Evolutionary conservation across 1,140 invertebrate species (phyloP), one percentile per base, ranked within the genome.

Genomic region (Lutraria rhynchaena): DNA sequence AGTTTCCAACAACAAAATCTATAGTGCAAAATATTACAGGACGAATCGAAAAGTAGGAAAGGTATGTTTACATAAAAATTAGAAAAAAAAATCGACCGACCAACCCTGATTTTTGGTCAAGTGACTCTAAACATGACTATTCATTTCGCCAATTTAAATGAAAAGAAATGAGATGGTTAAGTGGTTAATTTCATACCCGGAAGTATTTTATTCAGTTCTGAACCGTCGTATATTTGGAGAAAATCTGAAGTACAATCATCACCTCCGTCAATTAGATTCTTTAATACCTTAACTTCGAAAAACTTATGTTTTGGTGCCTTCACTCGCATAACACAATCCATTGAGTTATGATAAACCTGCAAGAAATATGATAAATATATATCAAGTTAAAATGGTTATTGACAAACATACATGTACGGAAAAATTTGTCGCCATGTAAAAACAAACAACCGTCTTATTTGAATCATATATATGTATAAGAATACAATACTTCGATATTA

Each of bases 241-340:
- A 37, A 78, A 37, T 78, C 75, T 27, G 49, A 29, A 65, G 29
- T 35, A 53, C 75, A 78, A 31, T 67, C 37, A 1, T 37, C 46
- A 53, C 75, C 65, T 13, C 27, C 15, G 9, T 49, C 60, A 19
- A 78, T 78, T 19, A 33, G 31, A 33, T 69, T 78, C 19, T 37
- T 58, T 7, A 78, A 19, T 27, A 78, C 31, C 33, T 69, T 63
- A 17, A 78, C 51, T 53, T 78, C 60, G 9, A 78, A 29, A 7
- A 60, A 24, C 24, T 78, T 78, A n/a, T 37, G 22, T 24, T 24
- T 11, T 13, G 75, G 75, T 1, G 46, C 49, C 51, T 31, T 51
- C 17, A 78, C 22, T 27, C 61, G 61, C 19, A 78, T 1, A 1
- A 57, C 44, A 57, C 75, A 78, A 13, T 78, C 63, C 63, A 78